phyloP scores from a whole-genome alignment of 2,113 vertebrate species.

The Balaeniceps rex region DNA sequence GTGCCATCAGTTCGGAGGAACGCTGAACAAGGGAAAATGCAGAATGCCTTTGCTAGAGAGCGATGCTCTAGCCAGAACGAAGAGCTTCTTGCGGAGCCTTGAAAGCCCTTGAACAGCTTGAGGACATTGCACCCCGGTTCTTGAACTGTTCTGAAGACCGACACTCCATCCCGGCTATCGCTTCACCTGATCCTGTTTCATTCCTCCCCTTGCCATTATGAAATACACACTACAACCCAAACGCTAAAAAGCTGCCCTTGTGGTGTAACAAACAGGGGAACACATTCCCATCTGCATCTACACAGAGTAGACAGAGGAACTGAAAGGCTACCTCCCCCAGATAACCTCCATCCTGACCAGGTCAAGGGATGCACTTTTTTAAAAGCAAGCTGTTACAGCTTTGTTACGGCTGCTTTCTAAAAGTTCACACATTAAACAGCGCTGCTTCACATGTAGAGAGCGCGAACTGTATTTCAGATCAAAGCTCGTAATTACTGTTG shows the following conservation, averaged over 20 bases:
- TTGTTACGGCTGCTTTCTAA: neutral
- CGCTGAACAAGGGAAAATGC: neutral
- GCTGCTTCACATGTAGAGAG: neutral
- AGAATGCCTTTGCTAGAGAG: neutral
- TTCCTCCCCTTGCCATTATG: neutral
- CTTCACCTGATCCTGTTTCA: neutral
- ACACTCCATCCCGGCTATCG: neutral
- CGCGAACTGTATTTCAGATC: neutral
- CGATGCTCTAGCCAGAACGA: neutral
- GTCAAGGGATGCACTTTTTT: neutral
- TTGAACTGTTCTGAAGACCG: neutral
- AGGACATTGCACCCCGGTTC: neutral
- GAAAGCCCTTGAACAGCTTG: neutral
- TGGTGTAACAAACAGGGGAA: neutral
- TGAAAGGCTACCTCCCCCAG: neutral
- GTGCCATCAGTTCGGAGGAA: neutral
- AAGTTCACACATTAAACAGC: neutral
- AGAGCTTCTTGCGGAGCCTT: neutral
- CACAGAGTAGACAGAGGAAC: neutral
- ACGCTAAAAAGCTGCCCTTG: neutral
- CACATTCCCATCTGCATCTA: neutral
- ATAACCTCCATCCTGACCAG: neutral
- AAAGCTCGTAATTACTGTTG: neutral
- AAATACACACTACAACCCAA: neutral
- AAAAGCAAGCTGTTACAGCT: neutral